phyloP scores from a whole-genome alignment of 2,113 vertebrate species.

The Anhinga anhinga region DNA sequence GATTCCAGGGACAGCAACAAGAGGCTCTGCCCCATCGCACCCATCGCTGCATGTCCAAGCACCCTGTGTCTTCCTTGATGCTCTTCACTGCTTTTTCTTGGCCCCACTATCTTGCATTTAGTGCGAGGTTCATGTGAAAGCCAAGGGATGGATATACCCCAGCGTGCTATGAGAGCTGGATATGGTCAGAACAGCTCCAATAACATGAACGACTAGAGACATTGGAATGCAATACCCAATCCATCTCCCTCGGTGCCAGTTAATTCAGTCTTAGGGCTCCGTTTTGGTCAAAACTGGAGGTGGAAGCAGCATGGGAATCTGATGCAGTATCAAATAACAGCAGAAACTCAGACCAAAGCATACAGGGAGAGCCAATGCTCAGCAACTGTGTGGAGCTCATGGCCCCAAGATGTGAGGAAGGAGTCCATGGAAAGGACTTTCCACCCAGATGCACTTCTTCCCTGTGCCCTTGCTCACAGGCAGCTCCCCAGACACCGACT shows the following conservation, averaged over 20 bases:
- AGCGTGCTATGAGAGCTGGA: background rate
- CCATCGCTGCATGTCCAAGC: background rate
- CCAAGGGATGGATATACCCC: background rate
- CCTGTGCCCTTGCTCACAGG: background rate
- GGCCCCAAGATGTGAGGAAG: background rate
- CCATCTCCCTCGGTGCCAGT: background rate
- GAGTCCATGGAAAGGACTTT: background rate
- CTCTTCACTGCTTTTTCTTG: background rate
- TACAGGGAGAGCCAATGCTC: background rate
- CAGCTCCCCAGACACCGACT: background rate
- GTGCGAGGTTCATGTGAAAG: background rate
- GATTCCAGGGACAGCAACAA: background rate
- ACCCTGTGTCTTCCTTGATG: background rate
- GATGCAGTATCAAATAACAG: background rate
- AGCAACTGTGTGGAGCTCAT: background rate
- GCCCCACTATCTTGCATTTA: background rate
- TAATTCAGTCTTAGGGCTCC: slow-evolving; percentile 12
- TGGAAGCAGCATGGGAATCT: background rate
- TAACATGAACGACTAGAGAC: background rate
- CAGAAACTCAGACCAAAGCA: background rate
- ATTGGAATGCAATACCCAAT: background rate
- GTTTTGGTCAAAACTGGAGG: background rate
- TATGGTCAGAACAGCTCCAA: background rate
- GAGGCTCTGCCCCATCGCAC: background rate
- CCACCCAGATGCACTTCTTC: background rate